A percentile compares a stretch with the other conserved stretches of the same genome.
Conservation (phyloP, 2,113 vertebrate species). For the Rhipidura dahli region DNA sequence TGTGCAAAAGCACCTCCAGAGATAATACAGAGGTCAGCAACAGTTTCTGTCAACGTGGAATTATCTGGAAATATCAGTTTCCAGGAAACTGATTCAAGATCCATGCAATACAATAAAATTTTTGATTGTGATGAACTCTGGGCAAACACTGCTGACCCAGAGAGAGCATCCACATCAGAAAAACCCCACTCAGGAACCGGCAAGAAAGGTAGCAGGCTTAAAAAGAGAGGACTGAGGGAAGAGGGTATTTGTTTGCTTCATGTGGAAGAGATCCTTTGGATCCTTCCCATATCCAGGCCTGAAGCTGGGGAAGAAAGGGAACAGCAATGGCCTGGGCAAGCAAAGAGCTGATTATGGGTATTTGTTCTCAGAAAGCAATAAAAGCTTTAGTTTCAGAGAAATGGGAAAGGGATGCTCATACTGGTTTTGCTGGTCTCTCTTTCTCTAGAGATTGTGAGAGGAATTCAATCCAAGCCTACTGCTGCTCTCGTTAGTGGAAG, state of each 20-base stretch:
- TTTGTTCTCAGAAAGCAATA: not conserved
- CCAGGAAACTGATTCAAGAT: not conserved
- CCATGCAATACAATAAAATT: not conserved
- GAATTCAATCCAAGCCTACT: not conserved
- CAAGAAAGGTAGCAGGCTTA: not conserved
- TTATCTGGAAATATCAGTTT: not conserved
- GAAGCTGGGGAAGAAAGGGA: not conserved
- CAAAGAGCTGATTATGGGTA: not conserved
- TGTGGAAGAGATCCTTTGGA: not conserved
- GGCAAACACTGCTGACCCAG: not conserved
- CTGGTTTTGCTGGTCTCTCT: not conserved
- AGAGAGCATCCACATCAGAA: not conserved
- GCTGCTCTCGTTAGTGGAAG: not conserved
- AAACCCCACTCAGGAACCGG: not conserved
- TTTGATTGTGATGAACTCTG: not conserved
- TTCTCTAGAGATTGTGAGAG: not conserved
- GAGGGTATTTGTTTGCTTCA: not conserved
- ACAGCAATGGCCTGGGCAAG: not conserved
- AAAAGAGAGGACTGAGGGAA: not conserved
- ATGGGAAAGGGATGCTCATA: not conserved
- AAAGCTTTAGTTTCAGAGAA: not conserved
- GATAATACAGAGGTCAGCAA: not conserved
- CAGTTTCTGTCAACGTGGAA: not conserved
- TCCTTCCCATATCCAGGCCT: not conserved
- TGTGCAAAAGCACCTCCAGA: not conserved